A percentile compares a stretch with the other conserved stretches of the same genome.
Conservation (phyloP, 2,888 invertebrate genomes). For the Pristionchus mayeri region DNA sequence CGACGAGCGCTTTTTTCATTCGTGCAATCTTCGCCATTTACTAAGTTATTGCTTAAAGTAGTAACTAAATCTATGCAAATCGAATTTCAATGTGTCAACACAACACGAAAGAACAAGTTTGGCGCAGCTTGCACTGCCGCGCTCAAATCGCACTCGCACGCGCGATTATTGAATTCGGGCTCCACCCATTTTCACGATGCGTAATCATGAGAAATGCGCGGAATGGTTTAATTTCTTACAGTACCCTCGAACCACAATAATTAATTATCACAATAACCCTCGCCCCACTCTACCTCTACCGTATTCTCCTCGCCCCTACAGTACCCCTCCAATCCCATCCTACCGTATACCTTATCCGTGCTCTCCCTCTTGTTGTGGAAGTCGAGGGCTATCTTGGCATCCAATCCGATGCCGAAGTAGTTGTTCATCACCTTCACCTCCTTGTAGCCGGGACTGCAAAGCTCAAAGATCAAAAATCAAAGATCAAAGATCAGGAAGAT, state of each 20-base stretch:
- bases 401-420: constrained; percentile 97
- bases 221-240: neutral
- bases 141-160: too few species aligned
- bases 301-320: neutral
- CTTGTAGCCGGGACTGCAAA: constrained; percentile 85
- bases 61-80: too few species aligned
- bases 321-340: neutral
- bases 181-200: too few species aligned
- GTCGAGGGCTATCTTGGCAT: constrained; percentile 95
- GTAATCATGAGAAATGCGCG: too few species aligned
- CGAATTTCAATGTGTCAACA: too few species aligned
- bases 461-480: neutral
- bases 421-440: constrained; percentile 98
- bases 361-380: constrained; percentile 97
- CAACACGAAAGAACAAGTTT: too few species aligned
- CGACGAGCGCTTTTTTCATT: too few species aligned
- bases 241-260: neutral
- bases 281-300: neutral
- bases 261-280: neutral
- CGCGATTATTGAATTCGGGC: too few species aligned
- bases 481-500: too few species aligned
- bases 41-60: too few species aligned
- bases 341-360: constrained; percentile 86
- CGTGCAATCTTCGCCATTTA: too few species aligned
- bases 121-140: too few species aligned